phyloP scores from a whole-genome alignment of 2,113 vertebrate species.

The Sturnira hondurensis region DNA sequence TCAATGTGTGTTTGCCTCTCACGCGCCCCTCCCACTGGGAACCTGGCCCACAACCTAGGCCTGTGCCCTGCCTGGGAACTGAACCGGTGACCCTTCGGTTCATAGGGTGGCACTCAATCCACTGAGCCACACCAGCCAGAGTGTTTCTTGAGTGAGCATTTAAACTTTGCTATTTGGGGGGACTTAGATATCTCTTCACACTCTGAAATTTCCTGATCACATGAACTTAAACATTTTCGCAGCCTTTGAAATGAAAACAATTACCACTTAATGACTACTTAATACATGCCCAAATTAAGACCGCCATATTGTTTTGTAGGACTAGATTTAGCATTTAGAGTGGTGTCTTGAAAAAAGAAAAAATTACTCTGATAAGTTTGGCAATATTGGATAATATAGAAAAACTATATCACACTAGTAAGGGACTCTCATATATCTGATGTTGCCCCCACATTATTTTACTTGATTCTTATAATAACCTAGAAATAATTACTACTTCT shows the following conservation, averaged over 20 bases:
- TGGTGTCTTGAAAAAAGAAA: background rate
- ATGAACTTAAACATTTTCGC: background rate
- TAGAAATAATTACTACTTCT: background rate
- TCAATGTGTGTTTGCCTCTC: no score
- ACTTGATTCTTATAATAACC: background rate
- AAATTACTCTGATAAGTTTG: background rate
- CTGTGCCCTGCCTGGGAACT: no score
- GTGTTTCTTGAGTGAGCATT: background rate
- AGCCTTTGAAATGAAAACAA: conserved; percentile 9
- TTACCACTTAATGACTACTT: background rate
- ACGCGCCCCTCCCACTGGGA: no score
- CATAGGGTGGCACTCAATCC: no score
- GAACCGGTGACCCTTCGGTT: no score
- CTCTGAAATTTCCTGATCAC: background rate
- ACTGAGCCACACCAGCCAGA: no score
- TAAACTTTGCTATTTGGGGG: background rate
- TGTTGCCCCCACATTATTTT: background rate
- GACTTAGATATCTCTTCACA: background rate
- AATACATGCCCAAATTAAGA: background rate
- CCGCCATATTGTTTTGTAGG: background rate
- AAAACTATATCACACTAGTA: background rate
- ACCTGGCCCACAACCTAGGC: no score
- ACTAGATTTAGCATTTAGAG: background rate
- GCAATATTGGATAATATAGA: background rate
- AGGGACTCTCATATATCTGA: background rate